Base-by-base conservation (phyloP, 2,113 vertebrate genomes). In the Brevimyrus niger region DNA sequence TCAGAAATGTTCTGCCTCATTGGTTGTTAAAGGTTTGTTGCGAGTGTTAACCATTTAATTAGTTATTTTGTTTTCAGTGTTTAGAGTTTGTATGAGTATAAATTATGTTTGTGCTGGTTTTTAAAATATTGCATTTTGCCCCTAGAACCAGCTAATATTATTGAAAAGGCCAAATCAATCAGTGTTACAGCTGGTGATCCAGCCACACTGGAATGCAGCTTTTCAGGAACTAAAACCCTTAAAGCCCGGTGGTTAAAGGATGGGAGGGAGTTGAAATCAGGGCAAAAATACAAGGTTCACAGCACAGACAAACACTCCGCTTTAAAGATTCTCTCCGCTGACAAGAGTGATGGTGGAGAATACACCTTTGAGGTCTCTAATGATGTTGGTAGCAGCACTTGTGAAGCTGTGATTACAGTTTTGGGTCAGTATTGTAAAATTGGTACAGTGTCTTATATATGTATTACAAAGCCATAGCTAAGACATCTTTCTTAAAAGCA, bases 121-220 rank as follows among this genome's bases (percentile, higher is more conserved):
- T 87, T 90, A 89, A 21, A 89, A 93, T 69, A 91, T 82, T 85
- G 35, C 90, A 91, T 13, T 92, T 38, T 94, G 96, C 89, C 94
- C 92, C 92, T 94, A 99, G 98, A 99, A 94, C 98, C 98, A 90
- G 98, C 98, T 91, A 97, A 96, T 89, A 94, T 99, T 44, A 95
- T 95, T 7, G 98, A 99, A 90, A 97, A 98, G 91, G 96, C 97
- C 0, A 97, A 97, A 91, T 99, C 98, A 42, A 96, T 99, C 94
- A 99, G 98, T 94, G 98, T 99, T 91, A 99, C 98, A 82, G 97
- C 97, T 92, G 98, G 98, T 85, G 98, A 99, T 92, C 97, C 98
- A 87, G 98, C 97, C 91, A 98, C 96, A 10, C 94, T 99, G 92
- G 97, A 98, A 92, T 97, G 96, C 93, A 96, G 97, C 94, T 99